A percentile compares a stretch with the other conserved stretches of the same genome.
These are phyloP conservation scores for Coelopa pilipes DNA, from an alignment of 2,888 invertebrate species.

Conservation along the genomic window DNA sequence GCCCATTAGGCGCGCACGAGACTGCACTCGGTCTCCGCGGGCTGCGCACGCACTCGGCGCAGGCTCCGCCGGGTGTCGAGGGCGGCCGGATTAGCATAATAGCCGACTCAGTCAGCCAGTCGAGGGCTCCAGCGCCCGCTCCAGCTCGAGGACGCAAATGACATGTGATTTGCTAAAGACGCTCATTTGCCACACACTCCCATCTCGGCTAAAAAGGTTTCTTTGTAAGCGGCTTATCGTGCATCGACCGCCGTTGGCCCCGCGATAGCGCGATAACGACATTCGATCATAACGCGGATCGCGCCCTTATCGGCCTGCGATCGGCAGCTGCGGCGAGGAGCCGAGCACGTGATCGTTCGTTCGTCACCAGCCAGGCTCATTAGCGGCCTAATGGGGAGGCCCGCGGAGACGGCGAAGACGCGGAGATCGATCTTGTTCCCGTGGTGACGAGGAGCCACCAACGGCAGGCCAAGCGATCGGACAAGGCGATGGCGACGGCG, in stretches of 20 bases:
- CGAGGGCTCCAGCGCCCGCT: neutral
- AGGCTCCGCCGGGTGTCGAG: too few species aligned
- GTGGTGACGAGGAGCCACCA: neutral
- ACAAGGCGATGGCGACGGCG: too few species aligned
- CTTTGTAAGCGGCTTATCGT: neutral
- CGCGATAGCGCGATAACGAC: neutral
- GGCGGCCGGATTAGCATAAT: too few species aligned
- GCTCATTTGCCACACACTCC: neutral
- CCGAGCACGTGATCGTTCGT: slow-evolving; percentile 26
- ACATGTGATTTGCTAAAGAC: neutral
- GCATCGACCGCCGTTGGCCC: neutral
- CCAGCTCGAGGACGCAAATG: neutral
- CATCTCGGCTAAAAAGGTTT: neutral
- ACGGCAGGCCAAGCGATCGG: too few species aligned
- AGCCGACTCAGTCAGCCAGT: too few species aligned
- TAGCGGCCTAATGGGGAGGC: slow-evolving; percentile 24
- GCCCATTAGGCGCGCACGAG: neutral
- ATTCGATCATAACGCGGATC: neutral
- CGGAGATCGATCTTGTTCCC: neutral
- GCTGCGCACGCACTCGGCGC: too few species aligned
- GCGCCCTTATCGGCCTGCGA: neutral
- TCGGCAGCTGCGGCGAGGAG: slow-evolving; percentile 6
- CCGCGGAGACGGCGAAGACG: neutral
- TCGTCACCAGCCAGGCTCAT: slow-evolving; percentile 21
- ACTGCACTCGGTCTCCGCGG: neutral